Percentiles rank a stretch among this genome's conserved stretches.
Conservation (phyloP, 2,797 vertebrate genomes). For the Microctenopoma stevenorrisi region DNA sequence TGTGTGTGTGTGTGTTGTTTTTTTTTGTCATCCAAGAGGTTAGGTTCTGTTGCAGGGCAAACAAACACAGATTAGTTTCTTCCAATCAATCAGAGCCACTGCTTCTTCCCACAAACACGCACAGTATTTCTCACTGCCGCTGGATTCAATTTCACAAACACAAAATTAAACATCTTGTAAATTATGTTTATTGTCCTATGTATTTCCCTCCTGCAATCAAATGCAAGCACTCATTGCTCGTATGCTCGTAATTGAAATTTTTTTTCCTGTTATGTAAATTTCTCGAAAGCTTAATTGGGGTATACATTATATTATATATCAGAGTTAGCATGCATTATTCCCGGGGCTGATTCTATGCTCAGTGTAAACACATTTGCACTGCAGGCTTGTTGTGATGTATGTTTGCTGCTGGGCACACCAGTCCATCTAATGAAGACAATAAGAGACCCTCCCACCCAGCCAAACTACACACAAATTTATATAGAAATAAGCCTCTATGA, state of each 20-base stretch:
- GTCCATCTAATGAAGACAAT: constrained; percentile 39
- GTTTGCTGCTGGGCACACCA: constrained; percentile 41
- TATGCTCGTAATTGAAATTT: constrained; percentile 72
- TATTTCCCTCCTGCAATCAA: constrained; percentile 73
- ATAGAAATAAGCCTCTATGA: background rate
- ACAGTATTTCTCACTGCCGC: constrained; percentile 38
- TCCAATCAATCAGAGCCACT: constrained; percentile 61
- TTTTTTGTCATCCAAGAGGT: constrained; percentile 37
- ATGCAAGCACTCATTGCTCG: constrained; percentile 71
- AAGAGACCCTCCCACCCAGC: background rate
- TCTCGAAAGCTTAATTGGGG: constrained; percentile 71
- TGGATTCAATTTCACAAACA: constrained; percentile 76
- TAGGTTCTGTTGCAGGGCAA: constrained; percentile 38
- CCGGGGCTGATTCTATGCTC: constrained; percentile 48
- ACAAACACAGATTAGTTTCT: constrained; percentile 56
- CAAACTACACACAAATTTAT: background rate
- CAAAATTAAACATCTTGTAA: constrained; percentile 79
- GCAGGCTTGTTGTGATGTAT: constrained; percentile 35
- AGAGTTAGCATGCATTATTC: constrained; percentile 73
- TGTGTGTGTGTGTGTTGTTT: background rate
- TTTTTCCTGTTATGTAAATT: constrained; percentile 74
- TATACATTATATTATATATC: constrained; percentile 78
- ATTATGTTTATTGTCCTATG: constrained; percentile 75
- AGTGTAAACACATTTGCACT: constrained; percentile 57
- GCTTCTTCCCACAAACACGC: constrained; percentile 48